Percentiles rank a stretch among this genome's conserved stretches.
Conservation (phyloP, 2,888 invertebrate species). For the Abscondita cerata region DNA sequence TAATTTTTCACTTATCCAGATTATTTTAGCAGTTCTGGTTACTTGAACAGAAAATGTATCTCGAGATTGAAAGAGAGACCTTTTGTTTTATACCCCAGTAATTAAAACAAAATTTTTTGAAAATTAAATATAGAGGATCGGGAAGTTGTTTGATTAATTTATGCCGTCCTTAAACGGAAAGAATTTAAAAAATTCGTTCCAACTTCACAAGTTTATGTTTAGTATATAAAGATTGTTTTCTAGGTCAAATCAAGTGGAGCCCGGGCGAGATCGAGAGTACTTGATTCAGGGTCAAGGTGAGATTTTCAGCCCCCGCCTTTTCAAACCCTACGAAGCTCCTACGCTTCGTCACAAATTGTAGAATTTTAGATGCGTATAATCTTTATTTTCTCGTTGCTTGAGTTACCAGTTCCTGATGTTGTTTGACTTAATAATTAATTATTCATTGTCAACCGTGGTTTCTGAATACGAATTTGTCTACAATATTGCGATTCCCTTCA, state of each 20-base stretch:
- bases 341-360: slow-evolving; percentile 16
- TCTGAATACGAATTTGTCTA: too few relatives aligned
- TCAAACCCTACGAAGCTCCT: slow-evolving; percentile 17
- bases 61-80: not conserved
- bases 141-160: not conserved
- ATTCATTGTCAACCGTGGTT: too few relatives aligned
- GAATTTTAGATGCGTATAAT: not conserved
- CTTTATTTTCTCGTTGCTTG: not conserved
- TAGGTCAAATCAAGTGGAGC: slow-evolving; percentile 31
- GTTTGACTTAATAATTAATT: too few relatives aligned
- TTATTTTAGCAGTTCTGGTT: not conserved
- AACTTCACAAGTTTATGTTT: not conserved
- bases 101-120: not conserved
- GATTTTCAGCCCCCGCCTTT: slow-evolving; percentile 22
- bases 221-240: slow-evolving; percentile 9
- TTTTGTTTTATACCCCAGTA: not conserved
- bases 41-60: not conserved
- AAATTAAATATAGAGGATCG: not conserved
- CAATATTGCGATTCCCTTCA: too few relatives aligned
- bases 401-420: too few relatives aligned
- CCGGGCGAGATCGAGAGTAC: slow-evolving; percentile 42
- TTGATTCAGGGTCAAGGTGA: slow-evolving; percentile 44
- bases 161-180: not conserved
- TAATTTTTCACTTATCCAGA: not conserved
- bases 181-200: not conserved